A percentile compares a stretch with the other conserved stretches of the same genome.
These are phyloP conservation scores for Atlantisia rogersi DNA, from an alignment of 2,113 vertebrate species.

Conservation along the genomic window DNA sequence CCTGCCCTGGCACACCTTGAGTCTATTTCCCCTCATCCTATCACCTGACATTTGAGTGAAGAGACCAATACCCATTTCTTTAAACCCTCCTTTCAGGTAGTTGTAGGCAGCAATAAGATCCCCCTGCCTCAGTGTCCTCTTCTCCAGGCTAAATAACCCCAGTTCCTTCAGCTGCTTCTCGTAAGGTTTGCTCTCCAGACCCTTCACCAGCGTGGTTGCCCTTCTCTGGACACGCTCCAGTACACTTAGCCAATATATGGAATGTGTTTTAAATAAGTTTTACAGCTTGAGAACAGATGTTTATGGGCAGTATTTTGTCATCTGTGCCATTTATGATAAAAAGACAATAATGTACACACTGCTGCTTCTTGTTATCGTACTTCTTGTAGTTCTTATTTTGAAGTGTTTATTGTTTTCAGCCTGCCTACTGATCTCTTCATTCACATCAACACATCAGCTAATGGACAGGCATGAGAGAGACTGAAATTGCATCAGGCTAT, in stretches of 20 bases:
- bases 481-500: not conserved
- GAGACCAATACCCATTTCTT: no score
- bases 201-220: no score
- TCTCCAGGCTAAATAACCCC: no score
- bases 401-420: not conserved
- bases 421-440: not conserved
- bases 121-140: no score
- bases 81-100: no score
- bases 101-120: no score
- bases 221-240: no score
- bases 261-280: not conserved
- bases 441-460: not conserved
- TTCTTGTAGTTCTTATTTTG: not conserved
- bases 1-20: no score
- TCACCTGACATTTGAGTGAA: no score
- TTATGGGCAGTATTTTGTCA: not conserved
- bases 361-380: not conserved
- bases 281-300: not conserved
- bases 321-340: not conserved
- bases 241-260: not conserved
- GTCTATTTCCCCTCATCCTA: no score
- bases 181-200: no score
- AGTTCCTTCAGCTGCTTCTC: no score
- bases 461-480: not conserved
- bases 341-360: not conserved